Conservation (phyloP, 2,113 vertebrate genomes). For the Carassius carassius region DNA sequence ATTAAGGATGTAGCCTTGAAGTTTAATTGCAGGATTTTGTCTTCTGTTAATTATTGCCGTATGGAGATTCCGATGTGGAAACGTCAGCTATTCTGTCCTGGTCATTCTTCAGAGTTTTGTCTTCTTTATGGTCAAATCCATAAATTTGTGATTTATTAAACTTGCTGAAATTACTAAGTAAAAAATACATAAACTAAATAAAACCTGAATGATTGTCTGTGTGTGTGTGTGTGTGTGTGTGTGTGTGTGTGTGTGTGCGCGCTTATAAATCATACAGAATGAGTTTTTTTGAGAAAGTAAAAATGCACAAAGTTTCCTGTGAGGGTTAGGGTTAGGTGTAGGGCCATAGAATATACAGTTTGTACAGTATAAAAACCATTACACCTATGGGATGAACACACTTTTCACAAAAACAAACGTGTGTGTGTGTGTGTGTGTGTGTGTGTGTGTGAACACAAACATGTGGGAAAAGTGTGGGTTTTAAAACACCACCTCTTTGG, state of each 20-base stretch:
- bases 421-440: too few species aligned
- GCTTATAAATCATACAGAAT: too few species aligned
- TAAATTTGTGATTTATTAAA: background rate
- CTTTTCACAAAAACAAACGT: too few species aligned
- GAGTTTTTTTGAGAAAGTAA: too few species aligned
- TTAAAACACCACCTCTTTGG: background rate
- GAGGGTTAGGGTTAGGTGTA: too few species aligned
- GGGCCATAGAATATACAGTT: too few species aligned
- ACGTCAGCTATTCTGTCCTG: too few species aligned
- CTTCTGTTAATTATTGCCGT: background rate
- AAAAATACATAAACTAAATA: background rate
- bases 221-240: too few species aligned
- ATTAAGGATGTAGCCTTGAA: background rate
- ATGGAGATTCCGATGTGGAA: background rate
- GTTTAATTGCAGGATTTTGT: slow-evolving; percentile 15
- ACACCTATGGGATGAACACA: too few species aligned
- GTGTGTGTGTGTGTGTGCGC: too few species aligned
- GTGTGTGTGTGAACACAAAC: background rate
- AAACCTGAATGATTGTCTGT: background rate
- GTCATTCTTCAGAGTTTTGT: background rate
- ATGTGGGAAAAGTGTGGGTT: background rate
- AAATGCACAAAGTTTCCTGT: too few species aligned
- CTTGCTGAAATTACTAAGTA: background rate
- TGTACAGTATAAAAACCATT: too few species aligned
- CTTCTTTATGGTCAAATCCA: background rate